Percentiles rank a stretch among this genome's conserved stretches.
phyloP scores from a whole-genome alignment of 2,797 vertebrate species.

The Trichosurus vulpecula region DNA sequence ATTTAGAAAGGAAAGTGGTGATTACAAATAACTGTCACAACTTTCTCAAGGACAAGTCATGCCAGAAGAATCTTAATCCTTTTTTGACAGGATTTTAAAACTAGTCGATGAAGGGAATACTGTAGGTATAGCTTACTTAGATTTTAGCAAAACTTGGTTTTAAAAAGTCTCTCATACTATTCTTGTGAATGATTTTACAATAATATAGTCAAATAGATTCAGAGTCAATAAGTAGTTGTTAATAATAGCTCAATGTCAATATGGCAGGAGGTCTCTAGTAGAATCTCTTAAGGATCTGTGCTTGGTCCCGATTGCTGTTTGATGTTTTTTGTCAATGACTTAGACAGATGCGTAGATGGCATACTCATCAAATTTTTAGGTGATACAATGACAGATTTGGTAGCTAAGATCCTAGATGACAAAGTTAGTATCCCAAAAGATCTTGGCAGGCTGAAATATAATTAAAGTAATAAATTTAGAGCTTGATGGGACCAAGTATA shows the following conservation, averaged over 20 bases:
- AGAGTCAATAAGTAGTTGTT: too few species aligned
- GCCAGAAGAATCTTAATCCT: too few species aligned
- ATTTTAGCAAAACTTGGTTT: not conserved
- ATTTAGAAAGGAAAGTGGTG: too few species aligned
- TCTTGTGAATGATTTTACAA: too few species aligned
- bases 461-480: not conserved
- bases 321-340: not conserved
- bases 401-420: not conserved
- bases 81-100: too few species aligned
- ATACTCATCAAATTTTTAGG: not conserved
- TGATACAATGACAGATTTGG: not conserved
- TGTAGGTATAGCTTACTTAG: too few species aligned
- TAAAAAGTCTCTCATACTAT: not conserved
- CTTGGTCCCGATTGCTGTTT: not conserved
- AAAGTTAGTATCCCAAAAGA: not conserved
- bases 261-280: not conserved
- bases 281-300: not conserved
- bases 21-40: too few species aligned
- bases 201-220: too few species aligned
- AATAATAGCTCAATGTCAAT: too few species aligned
- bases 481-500: too few species aligned
- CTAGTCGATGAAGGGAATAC: too few species aligned
- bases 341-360: not conserved
- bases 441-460: not conserved
- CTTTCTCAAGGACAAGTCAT: too few species aligned